Conservation (phyloP, 2,888 invertebrate genomes). For the Parelbella ahira region DNA sequence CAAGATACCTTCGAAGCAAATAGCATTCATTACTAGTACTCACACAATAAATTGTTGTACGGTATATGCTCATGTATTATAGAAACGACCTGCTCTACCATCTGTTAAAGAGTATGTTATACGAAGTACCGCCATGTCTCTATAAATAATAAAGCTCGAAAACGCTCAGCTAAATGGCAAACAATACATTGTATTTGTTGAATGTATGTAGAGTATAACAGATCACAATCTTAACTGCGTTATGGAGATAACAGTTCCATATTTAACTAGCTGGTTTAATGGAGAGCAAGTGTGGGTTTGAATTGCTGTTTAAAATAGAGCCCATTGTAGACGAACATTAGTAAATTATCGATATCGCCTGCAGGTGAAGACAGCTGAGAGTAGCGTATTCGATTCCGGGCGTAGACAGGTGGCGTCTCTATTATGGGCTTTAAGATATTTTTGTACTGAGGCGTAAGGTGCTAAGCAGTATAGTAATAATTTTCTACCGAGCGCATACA, state of each 20-base stretch:
- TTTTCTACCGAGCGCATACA: conserved; percentile 20
- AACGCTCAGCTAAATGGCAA: conserved; percentile 5
- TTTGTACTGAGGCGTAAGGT: conserved; percentile 19
- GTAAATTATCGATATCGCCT: conserved; percentile 22
- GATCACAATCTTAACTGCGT: conserved; percentile 19
- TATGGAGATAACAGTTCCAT: conserved; percentile 17
- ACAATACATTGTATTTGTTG: conserved; percentile 13
- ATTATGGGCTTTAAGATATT: conserved; percentile 19
- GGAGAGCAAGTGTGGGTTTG: conserved; percentile 15
- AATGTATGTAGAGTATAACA: conserved; percentile 13
- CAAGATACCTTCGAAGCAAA: no score
- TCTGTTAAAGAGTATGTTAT: conserved; percentile 7
- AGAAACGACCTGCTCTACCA: neutral
- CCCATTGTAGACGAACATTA: conserved; percentile 19
- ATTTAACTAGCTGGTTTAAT: conserved; percentile 21
- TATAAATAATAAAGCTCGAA: conserved; percentile 15
- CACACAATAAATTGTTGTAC: no score
- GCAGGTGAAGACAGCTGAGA: conserved; percentile 23
- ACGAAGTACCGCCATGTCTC: conserved; percentile 2
- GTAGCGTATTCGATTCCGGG: conserved; percentile 21
- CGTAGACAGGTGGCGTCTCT: conserved; percentile 23
- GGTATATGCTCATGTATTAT: no score
- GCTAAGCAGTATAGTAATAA: conserved; percentile 15
- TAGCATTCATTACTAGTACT: no score
- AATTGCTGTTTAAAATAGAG: conserved; percentile 20